These are phyloP conservation scores for Exaiptasia diaphana DNA, from an alignment of 64 coral and sea anemone genomes.

Conservation along the genomic window DNA sequence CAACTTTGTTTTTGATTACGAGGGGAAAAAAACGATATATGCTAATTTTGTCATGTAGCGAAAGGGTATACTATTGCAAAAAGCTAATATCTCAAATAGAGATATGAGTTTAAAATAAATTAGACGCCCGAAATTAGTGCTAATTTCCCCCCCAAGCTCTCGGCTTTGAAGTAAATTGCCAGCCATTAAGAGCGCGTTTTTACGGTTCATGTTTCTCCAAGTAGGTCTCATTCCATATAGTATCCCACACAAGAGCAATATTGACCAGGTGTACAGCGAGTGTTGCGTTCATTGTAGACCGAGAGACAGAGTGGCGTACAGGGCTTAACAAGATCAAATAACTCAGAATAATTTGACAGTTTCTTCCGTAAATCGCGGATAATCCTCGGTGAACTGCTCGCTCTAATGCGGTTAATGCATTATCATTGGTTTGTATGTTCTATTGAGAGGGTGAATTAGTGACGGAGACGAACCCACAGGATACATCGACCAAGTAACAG, in stretches of 20 bases:
- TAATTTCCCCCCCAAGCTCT: conserved; percentile 4
- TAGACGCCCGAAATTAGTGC: background rate
- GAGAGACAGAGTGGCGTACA: background rate
- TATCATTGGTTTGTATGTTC: too few relatives aligned
- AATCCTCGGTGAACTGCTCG: too few relatives aligned
- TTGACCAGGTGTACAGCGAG: background rate
- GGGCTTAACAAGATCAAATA: background rate
- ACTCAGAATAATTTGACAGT: background rate
- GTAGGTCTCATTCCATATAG: background rate
- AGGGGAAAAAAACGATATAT: background rate
- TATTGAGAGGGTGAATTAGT: too few relatives aligned
- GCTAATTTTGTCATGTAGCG: background rate
- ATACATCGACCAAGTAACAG: too few relatives aligned
- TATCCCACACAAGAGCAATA: background rate
- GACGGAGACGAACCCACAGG: too few relatives aligned
- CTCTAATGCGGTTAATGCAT: too few relatives aligned
- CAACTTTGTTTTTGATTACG: background rate
- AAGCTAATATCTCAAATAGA: background rate
- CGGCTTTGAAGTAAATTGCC: background rate
- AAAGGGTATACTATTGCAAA: background rate
- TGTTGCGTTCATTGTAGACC: background rate
- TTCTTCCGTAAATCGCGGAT: background rate
- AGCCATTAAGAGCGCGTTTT: conserved; percentile 7
- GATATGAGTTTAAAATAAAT: background rate
- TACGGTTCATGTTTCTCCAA: background rate